Evolutionary conservation across 2,888 invertebrate species (phyloP), one percentile per base, ranked within the genome.

Genomic region (Vanessa cardui): DNA sequence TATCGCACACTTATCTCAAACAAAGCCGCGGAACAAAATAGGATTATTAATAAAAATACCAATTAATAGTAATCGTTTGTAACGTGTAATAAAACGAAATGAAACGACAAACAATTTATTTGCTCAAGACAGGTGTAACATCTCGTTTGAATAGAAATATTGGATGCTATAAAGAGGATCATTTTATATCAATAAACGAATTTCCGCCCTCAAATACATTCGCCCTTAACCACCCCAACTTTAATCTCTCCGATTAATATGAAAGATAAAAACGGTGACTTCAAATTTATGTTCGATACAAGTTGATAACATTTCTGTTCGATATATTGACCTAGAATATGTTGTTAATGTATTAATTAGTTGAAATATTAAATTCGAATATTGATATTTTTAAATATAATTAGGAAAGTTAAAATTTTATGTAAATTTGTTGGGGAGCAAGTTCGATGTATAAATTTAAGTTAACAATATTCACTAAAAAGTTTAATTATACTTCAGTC

Each of bases 191-290:
- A 59, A 54, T 70, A 68, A 70, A 70, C 62, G 68, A 59, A 58
- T 68, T 68, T 70, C 70, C 70, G 68, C 70, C 70, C 68, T 21
- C 15, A 61, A 61, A 44, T 2, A 21, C 50, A 12, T 67, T 52
- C 31, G 73, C 76, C 72, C 76, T 39, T 73, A 75, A 72, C 76
- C 70, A 76, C 71, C 76, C 77, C 79, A 77, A 82, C 5, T 47
- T 60, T 66, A 66, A 66, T 83, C 83, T 75, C 72, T 73, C 80
- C 78, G 85, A 86, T 86, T 77, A 84, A 84, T 82, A 77, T 72
- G 18, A 16, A 12, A 69, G 85, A 86, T 86, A 85, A 76, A 33
- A 50, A 47, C 46, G 62, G 45, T 66, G 56, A 65, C 52, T 54
- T 21, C 16, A 64, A 66, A 70, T 54, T 47, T 50, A 60, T 66